These are phyloP conservation scores for Semotilus atromaculatus DNA, from an alignment of 2,797 vertebrate species.

Conservation along the genomic window DNA sequence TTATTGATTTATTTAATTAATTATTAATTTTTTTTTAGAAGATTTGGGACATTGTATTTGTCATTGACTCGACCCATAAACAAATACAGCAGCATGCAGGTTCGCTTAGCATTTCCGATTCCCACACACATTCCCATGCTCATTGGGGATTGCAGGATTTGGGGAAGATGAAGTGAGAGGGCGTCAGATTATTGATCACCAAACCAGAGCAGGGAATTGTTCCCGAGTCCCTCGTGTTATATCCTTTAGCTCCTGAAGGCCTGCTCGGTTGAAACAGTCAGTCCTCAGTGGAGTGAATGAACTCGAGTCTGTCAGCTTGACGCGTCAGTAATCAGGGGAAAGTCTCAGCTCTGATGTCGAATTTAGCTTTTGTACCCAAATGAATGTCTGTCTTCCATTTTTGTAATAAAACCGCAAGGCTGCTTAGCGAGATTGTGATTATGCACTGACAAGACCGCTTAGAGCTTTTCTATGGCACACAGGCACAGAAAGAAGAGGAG, in stretches of 20 bases:
- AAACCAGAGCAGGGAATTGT: slow-evolving; percentile 51
- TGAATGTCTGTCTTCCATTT: slow-evolving; percentile 51
- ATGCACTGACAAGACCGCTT: slow-evolving; percentile 49
- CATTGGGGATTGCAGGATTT: slow-evolving; percentile 30
- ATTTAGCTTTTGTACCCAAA: slow-evolving; percentile 50
- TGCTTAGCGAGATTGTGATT: slow-evolving; percentile 57
- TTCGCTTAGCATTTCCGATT: slow-evolving; percentile 40
- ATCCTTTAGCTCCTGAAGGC: slow-evolving; percentile 50
- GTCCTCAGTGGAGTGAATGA: slow-evolving; percentile 38
- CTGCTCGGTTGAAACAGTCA: slow-evolving; percentile 32
- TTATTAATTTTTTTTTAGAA: not conserved
- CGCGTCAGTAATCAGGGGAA: slow-evolving; percentile 2
- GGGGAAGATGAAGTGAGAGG: not conserved
- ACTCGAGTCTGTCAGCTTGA: slow-evolving; percentile 49
- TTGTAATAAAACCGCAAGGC: slow-evolving; percentile 51
- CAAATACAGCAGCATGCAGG: not conserved
- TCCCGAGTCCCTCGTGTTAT: slow-evolving; percentile 46
- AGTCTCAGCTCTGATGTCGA: slow-evolving; percentile 29
- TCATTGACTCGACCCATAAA: not conserved
- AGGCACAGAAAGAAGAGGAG: not conserved
- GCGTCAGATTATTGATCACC: slow-evolving; percentile 37
- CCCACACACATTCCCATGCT: not conserved
- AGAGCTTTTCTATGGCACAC: slow-evolving; percentile 29
- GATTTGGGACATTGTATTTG: not conserved
- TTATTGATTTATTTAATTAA: too few species aligned